phyloP scores from a whole-genome alignment of 1,140 invertebrate species.

The Scaptomyza pallida region DNA sequence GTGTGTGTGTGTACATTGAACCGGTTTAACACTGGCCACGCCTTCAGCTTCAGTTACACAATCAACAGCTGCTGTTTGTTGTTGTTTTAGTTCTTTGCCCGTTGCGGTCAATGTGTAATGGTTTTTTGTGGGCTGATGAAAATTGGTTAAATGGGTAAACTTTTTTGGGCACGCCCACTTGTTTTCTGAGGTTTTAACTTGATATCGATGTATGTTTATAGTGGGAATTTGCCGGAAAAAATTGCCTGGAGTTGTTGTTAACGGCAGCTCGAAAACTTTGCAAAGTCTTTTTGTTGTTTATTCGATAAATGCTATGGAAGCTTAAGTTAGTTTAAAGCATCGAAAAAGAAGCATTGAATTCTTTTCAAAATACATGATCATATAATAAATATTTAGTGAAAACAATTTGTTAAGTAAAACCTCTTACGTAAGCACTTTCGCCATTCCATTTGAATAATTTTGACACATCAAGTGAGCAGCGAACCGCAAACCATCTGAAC shows the following conservation, averaged over 20 bases:
- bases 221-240: constrained; percentile 14
- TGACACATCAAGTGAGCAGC: constrained; percentile 23
- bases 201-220: constrained; percentile 1
- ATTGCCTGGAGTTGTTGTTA: constrained; percentile 20
- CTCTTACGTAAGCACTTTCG: constrained; percentile 35
- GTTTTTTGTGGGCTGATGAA: constrained; percentile 57
- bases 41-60: constrained; percentile 4
- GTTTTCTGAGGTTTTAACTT: constrained; percentile 46
- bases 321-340: too few species aligned
- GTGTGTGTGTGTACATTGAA: constrained; percentile 26
- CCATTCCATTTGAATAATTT: constrained; percentile 36
- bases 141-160: constrained; percentile 76
- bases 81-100: constrained; percentile 52
- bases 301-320: too few species aligned
- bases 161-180: constrained; percentile 49
- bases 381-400: too few species aligned
- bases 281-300: too few species aligned
- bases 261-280: too few species aligned
- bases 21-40: constrained; percentile 24
- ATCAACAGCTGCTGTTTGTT: constrained; percentile 9
- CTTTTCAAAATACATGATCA: too few species aligned
- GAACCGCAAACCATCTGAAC: constrained; percentile 34
- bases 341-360: too few species aligned
- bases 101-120: too few species aligned
- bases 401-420: not conserved